phyloP scores from a whole-genome alignment of 2,797 vertebrate species.

The Megalops cyprinoides region DNA sequence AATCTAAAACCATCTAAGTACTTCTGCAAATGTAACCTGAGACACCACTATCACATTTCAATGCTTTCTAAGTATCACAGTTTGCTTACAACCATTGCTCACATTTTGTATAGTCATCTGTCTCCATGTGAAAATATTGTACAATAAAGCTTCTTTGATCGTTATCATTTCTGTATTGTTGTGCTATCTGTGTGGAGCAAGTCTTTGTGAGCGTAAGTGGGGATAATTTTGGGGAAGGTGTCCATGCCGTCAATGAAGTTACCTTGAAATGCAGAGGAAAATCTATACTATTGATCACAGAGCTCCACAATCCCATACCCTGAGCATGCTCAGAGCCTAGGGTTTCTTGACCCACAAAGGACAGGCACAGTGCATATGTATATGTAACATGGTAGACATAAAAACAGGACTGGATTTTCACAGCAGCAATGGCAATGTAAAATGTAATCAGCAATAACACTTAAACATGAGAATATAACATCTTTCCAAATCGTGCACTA shows the following conservation, averaged over 20 bases:
- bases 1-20: too few relatives aligned
- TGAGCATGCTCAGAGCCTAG: neutral
- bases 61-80: neutral
- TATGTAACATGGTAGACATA: neutral
- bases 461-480: neutral
- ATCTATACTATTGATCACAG: neutral
- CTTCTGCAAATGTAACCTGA: too few relatives aligned
- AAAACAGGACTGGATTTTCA: too few relatives aligned
- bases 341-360: too few relatives aligned
- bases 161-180: neutral
- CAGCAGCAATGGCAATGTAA: neutral
- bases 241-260: neutral
- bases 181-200: neutral
- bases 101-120: neutral
- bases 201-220: neutral
- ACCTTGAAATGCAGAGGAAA: conserved; percentile 10
- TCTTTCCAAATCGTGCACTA: neutral
- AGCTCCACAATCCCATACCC: neutral
- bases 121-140: neutral
- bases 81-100: neutral
- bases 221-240: neutral
- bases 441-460: conserved; percentile 2
- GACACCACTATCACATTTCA: too few relatives aligned
- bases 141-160: neutral
- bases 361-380: neutral